Evolutionary conservation across 1,140 invertebrate genomes (phyloP).

Genomic region (Aradophagus sp.): DNA sequence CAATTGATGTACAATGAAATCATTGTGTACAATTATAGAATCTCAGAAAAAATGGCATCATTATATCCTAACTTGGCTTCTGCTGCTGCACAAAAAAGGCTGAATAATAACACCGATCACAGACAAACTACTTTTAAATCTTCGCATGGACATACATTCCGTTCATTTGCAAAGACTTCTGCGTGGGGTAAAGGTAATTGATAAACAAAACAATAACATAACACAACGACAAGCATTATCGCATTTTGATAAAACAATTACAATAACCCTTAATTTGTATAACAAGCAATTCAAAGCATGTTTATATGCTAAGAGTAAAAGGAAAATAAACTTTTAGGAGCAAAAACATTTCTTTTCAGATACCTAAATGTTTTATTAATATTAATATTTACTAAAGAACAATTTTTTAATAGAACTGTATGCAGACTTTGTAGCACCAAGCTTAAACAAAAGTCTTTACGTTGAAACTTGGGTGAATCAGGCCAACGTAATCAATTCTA

Average conservation of each 20-base stretch:
- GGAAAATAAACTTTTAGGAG: too few relatives aligned
- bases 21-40: slow-evolving; percentile 77
- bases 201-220: background rate
- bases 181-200: slow-evolving; percentile 80
- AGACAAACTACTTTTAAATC: slow-evolving; percentile 75
- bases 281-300: too few relatives aligned
- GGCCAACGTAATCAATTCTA: slow-evolving; percentile 80
- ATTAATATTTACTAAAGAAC: background rate
- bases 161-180: slow-evolving; percentile 85
- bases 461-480: slow-evolving; percentile 93
- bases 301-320: too few relatives aligned
- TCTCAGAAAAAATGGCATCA: slow-evolving; percentile 75
- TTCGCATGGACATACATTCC: slow-evolving; percentile 78
- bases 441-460: slow-evolving; percentile 80
- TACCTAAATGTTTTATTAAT: too few relatives aligned
- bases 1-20: slow-evolving; percentile 87
- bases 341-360: too few relatives aligned
- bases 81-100: slow-evolving; percentile 78
- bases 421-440: slow-evolving; percentile 84
- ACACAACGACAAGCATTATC: slow-evolving; percentile 1
- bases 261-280: too few relatives aligned
- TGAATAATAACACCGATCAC: slow-evolving; percentile 79
- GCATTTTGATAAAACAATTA: too few relatives aligned
- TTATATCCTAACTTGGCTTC: slow-evolving; percentile 78
- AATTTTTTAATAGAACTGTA: slow-evolving; percentile 82